phyloP scores from a whole-genome alignment of 2,113 vertebrate genomes.

The Tragulus kanchil region DNA sequence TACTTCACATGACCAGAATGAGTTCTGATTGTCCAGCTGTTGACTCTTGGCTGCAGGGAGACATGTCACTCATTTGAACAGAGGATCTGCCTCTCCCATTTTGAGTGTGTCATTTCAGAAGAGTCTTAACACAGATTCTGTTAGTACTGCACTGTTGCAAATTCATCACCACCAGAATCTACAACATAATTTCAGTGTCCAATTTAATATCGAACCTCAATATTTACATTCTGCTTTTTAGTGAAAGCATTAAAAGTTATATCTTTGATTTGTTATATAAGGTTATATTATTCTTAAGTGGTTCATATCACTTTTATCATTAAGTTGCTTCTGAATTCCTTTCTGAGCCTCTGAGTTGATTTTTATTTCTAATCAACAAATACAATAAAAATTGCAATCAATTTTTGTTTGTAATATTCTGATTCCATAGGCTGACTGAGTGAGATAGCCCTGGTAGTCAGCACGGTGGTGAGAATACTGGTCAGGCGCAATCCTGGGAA shows the following conservation, averaged over 20 bases:
- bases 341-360: constrained; percentile 34
- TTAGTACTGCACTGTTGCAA: neutral
- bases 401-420: constrained; percentile 22
- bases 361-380: neutral
- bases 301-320: constrained; percentile 14
- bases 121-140: neutral
- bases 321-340: constrained; percentile 43
- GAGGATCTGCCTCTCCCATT: neutral
- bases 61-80: constrained; percentile 8
- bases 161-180: neutral
- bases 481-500: neutral
- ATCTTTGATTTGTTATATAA: constrained; percentile 21
- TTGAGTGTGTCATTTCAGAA: constrained; percentile 27
- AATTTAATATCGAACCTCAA: neutral
- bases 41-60: neutral
- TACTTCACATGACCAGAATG: neutral
- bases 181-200: neutral
- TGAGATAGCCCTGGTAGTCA: neutral
- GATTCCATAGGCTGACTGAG: neutral
- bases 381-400: too few species aligned
- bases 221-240: constrained; percentile 27
- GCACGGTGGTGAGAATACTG: neutral
- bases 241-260: neutral
- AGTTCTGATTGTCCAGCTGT: neutral
- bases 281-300: constrained; percentile 12